Conservation (phyloP, 1,140 invertebrate species). For the Caenorhabditis latens region DNA sequence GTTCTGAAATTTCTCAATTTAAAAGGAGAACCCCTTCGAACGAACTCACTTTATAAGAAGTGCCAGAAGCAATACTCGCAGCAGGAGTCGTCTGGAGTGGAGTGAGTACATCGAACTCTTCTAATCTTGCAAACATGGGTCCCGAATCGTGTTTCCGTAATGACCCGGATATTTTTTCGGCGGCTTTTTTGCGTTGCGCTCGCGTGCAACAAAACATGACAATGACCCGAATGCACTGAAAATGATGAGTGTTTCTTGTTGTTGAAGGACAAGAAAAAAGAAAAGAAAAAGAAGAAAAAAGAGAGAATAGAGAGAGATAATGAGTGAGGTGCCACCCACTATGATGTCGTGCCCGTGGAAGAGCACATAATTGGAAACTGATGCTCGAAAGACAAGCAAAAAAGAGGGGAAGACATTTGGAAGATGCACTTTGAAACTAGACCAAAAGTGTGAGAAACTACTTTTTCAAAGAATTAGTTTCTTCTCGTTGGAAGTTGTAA, state of each 20-base stretch:
- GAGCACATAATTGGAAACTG: constrained; percentile 51
- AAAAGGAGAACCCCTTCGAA: not conserved
- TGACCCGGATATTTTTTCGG: constrained; percentile 51
- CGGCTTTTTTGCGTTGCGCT: constrained; percentile 43
- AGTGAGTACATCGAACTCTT: constrained; percentile 70
- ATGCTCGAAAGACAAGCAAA: constrained; percentile 15
- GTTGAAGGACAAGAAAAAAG: not conserved
- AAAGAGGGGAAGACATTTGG: not conserved
- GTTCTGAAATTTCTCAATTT: constrained; percentile 8
- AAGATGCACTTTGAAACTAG: constrained; percentile 34
- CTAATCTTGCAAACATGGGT: constrained; percentile 67
- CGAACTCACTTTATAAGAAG: constrained; percentile 54
- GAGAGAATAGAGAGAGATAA: not conserved
- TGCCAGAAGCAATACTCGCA: constrained; percentile 31
- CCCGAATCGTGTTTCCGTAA: constrained; percentile 53
- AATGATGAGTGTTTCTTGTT: constrained; percentile 19
- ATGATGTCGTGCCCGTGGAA: constrained; percentile 22
- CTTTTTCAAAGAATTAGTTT: not conserved
- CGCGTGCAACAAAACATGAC: constrained; percentile 53
- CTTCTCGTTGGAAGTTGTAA: constrained; percentile 5
- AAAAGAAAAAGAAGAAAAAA: not conserved
- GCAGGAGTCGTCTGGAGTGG: constrained; percentile 65
- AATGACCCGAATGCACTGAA: constrained; percentile 52
- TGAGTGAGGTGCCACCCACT: constrained; percentile 41
- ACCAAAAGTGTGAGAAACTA: constrained; percentile 40